A percentile compares a stretch with the other conserved stretches of the same genome.
phyloP scores from a whole-genome alignment of 2,113 vertebrate genomes.

The Sardina pilchardus region DNA sequence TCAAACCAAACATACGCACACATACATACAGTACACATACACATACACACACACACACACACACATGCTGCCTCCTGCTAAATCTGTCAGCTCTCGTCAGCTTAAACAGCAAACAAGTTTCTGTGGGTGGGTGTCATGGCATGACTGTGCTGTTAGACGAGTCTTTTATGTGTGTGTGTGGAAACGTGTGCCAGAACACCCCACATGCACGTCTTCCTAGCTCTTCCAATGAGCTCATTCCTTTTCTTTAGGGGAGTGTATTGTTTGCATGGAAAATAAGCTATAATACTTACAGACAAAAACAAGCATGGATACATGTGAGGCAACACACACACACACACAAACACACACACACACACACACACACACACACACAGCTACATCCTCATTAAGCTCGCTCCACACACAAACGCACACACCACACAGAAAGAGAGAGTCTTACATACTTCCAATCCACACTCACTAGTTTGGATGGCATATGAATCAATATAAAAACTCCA shows the following conservation, averaged over 20 bases:
- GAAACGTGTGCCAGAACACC: not conserved
- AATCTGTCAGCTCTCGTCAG: not conserved
- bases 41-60: not conserved
- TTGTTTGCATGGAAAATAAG: not conserved
- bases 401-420: constrained; percentile 30
- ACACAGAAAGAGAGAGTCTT: not conserved
- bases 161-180: not conserved
- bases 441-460: not conserved
- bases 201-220: not conserved
- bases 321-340: constrained; percentile 33
- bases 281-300: not conserved
- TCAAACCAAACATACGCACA: not conserved
- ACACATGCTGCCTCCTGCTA: not conserved
- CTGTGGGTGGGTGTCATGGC: constrained; percentile 6
- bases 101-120: not conserved
- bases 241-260: not conserved
- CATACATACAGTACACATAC: not conserved
- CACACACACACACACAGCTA: not conserved
- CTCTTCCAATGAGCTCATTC: not conserved
- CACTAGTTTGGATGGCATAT: not conserved
- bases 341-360: constrained; percentile 17
- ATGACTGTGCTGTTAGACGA: not conserved
- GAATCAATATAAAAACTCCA: not conserved
- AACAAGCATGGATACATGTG: not conserved
- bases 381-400: not conserved